phyloP scores from a whole-genome alignment of 2,113 vertebrate genomes.

The Pionites leucogaster region DNA sequence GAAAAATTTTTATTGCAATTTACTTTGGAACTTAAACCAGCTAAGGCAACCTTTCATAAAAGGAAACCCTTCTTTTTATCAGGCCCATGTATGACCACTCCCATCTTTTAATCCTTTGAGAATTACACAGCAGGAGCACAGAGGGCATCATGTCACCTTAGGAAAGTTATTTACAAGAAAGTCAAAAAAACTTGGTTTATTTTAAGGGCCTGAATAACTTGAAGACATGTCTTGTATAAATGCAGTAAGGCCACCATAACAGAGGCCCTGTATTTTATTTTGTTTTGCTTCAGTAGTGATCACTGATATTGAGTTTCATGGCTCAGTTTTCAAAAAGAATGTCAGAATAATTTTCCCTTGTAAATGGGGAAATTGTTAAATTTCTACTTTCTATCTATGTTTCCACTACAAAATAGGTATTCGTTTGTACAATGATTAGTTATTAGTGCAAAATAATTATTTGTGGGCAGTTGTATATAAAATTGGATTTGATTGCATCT shows the following conservation, averaged over 20 bases:
- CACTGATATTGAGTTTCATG: background rate
- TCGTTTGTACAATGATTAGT: background rate
- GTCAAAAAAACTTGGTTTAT: background rate
- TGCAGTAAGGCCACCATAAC: fast-evolving
- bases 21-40: background rate
- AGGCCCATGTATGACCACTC: background rate
- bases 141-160: background rate
- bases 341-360: background rate
- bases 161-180: background rate
- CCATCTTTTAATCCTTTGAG: background rate
- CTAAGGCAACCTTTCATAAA: background rate
- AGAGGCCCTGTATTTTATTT: background rate
- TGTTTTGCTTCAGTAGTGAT: background rate
- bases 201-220: background rate
- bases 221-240: background rate
- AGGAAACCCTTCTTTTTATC: background rate
- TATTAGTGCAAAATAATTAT: background rate
- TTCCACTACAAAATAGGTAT: background rate
- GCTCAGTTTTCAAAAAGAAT: background rate
- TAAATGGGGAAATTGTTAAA: background rate
- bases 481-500: background rate
- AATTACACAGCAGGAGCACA: background rate
- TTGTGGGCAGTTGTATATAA: background rate
- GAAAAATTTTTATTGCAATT: fast-evolving
- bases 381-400: background rate